These are phyloP conservation scores for Tapirus terrestris DNA, from an alignment of 2,113 vertebrate species.

Conservation along the genomic window DNA sequence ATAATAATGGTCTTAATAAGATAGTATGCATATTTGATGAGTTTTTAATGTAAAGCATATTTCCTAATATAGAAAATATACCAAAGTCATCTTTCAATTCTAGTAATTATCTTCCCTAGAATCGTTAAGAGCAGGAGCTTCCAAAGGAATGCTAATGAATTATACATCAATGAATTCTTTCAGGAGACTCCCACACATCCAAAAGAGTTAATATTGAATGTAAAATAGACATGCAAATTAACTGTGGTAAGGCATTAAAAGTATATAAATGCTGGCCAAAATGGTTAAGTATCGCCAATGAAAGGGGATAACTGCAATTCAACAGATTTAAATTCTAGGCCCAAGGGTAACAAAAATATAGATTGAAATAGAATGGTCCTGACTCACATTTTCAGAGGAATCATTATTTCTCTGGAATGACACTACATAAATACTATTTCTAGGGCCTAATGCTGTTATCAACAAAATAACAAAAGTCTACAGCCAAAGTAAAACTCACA, in stretches of 20 bases:
- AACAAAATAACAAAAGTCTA: not conserved
- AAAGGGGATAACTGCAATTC: slow-evolving; percentile 45
- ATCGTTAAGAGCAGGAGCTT: slow-evolving; percentile 54
- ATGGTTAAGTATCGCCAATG: slow-evolving; percentile 6
- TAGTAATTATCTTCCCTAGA: slow-evolving; percentile 69
- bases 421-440: not conserved
- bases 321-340: slow-evolving; percentile 35
- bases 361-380: not conserved
- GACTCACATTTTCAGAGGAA: not conserved
- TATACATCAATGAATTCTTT: slow-evolving; percentile 69
- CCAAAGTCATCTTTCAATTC: slow-evolving; percentile 65
- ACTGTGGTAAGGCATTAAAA: slow-evolving; percentile 38
- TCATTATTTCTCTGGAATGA: not conserved
- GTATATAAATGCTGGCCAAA: slow-evolving; percentile 57
- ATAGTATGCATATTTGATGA: slow-evolving; percentile 55
- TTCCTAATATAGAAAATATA: slow-evolving; percentile 68
- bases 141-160: slow-evolving; percentile 69
- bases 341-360: not conserved
- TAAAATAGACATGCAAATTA: slow-evolving; percentile 64
- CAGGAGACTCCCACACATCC: slow-evolving; percentile 8
- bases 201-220: slow-evolving; percentile 61
- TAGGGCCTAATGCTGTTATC: not conserved
- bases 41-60: slow-evolving; percentile 75
- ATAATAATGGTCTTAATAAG: slow-evolving; percentile 73
- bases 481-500: not conserved